Evolutionary conservation across 2,888 invertebrate genomes (phyloP), one percentile per base, ranked within the genome.

Genomic region (Brenthis ino): DNA sequence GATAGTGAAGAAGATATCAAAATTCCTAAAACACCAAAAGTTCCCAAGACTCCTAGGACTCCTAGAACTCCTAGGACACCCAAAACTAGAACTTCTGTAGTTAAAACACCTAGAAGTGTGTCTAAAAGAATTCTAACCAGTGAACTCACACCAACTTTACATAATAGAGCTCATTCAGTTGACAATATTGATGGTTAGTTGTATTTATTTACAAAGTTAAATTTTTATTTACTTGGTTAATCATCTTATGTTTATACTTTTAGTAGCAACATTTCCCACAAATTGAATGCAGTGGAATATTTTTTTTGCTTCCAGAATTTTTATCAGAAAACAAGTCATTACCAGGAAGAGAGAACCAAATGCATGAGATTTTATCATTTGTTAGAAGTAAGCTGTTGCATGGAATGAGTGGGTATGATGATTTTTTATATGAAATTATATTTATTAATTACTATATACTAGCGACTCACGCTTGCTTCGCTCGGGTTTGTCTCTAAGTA

Each of bases 281-380:
- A 6, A 37, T 37, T 37, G 37, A 37, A 37, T 8, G 8, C 37
- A 8, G 37, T 8, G 37, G 8, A 37, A 8, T 37, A 11, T 43
- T 11, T 43, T 43, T 43, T 11, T 8, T 43, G 37, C 54, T 85
- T 84, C 61, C 80, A 92, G 92, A 87, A 57, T 86, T 84, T 55
- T 64, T 81, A 5, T 85, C 84, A 70, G 85, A 88, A 55, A 88
- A 87, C 72, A 87, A 83, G 57, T 87, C 87, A 3, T 75, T 93
- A 1, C 92, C 93, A 1, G 91, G 92, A 1, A 85, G 93, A 70
- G 93, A 93, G 73, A 82, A 78, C 63, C 92, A 92, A 75, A 82
- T 92, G 85, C 87, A 88, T 61, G 91, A 91, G 78, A 92, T 93
- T 75, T 76, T 91, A 24, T 88, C 88, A 55, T 93, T 92, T 87